Percentiles rank a stretch among this genome's conserved stretches.
phyloP scores from a whole-genome alignment of 2,888 invertebrate genomes.

The Brenthis ino region DNA sequence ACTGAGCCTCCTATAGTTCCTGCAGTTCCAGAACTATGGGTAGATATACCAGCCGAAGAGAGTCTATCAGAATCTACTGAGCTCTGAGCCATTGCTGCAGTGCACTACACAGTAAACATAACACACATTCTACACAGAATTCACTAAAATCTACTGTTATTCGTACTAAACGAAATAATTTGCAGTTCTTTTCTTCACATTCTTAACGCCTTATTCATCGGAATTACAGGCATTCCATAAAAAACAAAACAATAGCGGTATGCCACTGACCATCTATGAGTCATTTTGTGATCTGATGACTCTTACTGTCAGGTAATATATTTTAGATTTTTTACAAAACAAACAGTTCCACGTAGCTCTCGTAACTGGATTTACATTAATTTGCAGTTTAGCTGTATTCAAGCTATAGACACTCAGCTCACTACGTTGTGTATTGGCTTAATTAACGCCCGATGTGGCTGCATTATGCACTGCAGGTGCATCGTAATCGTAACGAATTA shows the following conservation, averaged over 20 bases:
- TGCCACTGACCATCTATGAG: constrained; percentile 67
- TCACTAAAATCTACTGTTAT: constrained; percentile 15
- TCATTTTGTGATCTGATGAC: constrained; percentile 70
- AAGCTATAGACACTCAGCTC: constrained; percentile 55
- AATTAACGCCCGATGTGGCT: constrained; percentile 45
- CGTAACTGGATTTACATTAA: constrained; percentile 59
- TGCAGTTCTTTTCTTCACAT: constrained; percentile 45
- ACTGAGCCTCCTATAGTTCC: constrained; percentile 76
- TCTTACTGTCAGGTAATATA: constrained; percentile 54
- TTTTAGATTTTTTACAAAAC: constrained; percentile 44
- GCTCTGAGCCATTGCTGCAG: constrained; percentile 66
- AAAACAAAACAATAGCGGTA: constrained; percentile 71
- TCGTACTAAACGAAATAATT: constrained; percentile 38
- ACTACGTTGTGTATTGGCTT: constrained; percentile 39
- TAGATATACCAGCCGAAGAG: constrained; percentile 76
- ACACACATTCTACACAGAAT: constrained; percentile 29
- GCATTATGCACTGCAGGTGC: constrained; percentile 68
- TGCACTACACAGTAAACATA: constrained; percentile 21
- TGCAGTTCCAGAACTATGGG: constrained; percentile 76
- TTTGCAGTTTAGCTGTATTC: constrained; percentile 54
- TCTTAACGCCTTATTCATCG: constrained; percentile 62
- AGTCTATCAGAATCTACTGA: constrained; percentile 77
- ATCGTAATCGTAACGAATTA: constrained; percentile 71
- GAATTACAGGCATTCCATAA: constrained; percentile 59
- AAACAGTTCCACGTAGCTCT: constrained; percentile 55